Conservation (phyloP, 2,797 vertebrate species). For the Mus spretus region DNA sequence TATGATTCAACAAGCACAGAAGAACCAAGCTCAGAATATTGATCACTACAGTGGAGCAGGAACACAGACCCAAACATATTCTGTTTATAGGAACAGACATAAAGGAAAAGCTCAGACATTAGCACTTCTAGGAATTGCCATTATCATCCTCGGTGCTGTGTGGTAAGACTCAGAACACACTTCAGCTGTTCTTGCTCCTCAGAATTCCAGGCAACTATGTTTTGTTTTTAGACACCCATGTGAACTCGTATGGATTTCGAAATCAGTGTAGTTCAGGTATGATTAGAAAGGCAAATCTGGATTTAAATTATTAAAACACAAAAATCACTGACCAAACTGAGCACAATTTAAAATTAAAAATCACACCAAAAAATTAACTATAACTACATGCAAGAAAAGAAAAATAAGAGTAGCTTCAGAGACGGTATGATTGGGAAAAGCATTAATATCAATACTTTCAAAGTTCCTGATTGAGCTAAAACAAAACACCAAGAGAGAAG, state of each 20-base stretch:
- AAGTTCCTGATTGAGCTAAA: conserved; percentile 25
- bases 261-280: conserved; percentile 18
- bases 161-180: conserved; percentile 29
- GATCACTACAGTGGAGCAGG: neutral
- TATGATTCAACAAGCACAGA: neutral
- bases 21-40: neutral
- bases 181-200: neutral
- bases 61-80: neutral
- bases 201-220: neutral
- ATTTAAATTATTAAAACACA: conserved; percentile 5
- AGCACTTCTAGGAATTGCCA: neutral
- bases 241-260: neutral
- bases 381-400: neutral
- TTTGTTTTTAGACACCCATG: neutral
- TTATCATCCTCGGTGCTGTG: neutral
- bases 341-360: conserved; percentile 15
- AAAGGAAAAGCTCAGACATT: neutral
- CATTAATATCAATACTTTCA: neutral
- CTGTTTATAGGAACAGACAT: neutral
- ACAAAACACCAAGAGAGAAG: conserved; percentile 23
- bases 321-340: neutral
- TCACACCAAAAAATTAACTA: neutral
- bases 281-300: neutral
- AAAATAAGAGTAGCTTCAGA: neutral
- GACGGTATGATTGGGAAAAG: conserved; percentile 27